Base-by-base conservation (phyloP, 2,888 invertebrate species). In the Tetragonisca angustula region DNA sequence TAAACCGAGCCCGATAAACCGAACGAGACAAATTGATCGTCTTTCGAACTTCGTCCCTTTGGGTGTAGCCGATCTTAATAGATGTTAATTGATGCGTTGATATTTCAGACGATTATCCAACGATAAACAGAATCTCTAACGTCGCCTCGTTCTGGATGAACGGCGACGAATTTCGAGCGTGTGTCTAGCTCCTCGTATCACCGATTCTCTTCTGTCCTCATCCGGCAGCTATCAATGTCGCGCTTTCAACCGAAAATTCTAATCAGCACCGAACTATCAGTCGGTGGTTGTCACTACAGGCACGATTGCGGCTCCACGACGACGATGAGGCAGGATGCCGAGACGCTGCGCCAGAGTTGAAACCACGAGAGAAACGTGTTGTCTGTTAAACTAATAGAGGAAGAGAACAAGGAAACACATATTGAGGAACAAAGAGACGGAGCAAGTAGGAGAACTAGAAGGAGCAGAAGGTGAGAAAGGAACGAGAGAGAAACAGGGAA, bases 241-340 rank as follows among this genome's bases (percentile, higher is more conserved):
- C 52, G 67, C 74, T 81, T 71, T 76, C 75, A 49, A 67, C 76
- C 77, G 84, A 87, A 83, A 89, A 89, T 90, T 89, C 76, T 85
- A 90, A 90, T 90, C 90, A 82, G 73, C 79, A 68, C 59, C 43
- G 73, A 36, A 71, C 76, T 81, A 89, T 85, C 87, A 71, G 85
- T 77, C 70, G 72, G 68, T 54, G 85, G 69, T 80, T 79, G 81
- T 75, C 76, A 67, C 64, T 78, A 65, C 54, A 61, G 78, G 49
- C 68, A 62, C 13, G 36, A 64, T 65, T 70, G 80, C 62, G 77
- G 70, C 81, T 77, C 74, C 81, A 69, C 50, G 21, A 52, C 6
- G 82, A 74, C 67, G 69, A 61, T 79, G 76, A 27, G 27, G 59
- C 70, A 62, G n/a, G 15, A n/a, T 54, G 43, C 43, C 19, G 72